phyloP scores from a whole-genome alignment of 2,888 invertebrate species.

The Formica aserva region DNA sequence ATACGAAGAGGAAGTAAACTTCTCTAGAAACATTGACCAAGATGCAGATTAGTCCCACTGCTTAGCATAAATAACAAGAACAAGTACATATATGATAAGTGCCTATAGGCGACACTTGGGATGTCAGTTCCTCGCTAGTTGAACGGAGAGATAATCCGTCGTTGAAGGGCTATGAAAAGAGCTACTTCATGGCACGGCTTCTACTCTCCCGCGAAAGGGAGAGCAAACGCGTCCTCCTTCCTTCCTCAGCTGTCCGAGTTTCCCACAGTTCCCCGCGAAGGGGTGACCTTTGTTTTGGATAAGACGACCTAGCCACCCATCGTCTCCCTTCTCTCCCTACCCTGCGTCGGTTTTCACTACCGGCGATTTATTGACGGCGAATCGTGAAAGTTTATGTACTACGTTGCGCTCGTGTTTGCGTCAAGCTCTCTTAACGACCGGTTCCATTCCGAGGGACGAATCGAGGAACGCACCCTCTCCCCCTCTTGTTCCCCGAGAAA shows the following conservation, averaged over 20 bases:
- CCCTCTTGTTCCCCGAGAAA: slow-evolving; percentile 20
- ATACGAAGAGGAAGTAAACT: background rate
- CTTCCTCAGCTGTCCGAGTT: slow-evolving; percentile 77
- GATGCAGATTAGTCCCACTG: slow-evolving; percentile 17
- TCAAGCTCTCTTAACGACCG: slow-evolving; percentile 71
- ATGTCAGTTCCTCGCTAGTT: slow-evolving; percentile 31
- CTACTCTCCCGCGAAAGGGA: slow-evolving; percentile 39
- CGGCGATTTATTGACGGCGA: slow-evolving; percentile 77
- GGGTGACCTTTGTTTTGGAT: slow-evolving; percentile 77
- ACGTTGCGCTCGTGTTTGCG: slow-evolving; percentile 65
- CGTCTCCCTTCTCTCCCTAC: slow-evolving; percentile 58
- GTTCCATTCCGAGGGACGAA: slow-evolving; percentile 51
- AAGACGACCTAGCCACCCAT: slow-evolving; percentile 69
- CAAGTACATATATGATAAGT: slow-evolving; percentile 46
- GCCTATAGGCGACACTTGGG: slow-evolving; percentile 5
- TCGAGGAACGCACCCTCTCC: slow-evolving; percentile 53
- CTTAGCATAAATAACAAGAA: slow-evolving; percentile 43
- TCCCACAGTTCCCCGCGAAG: slow-evolving; percentile 82
- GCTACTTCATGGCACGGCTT: slow-evolving; percentile 53
- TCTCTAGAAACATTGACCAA: slow-evolving; percentile 12
- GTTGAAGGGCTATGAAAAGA: slow-evolving; percentile 59
- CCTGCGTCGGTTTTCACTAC: slow-evolving; percentile 69
- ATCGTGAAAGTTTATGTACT: slow-evolving; percentile 62
- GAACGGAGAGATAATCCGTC: slow-evolving; percentile 66
- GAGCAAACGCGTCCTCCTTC: slow-evolving; percentile 58